Base-by-base conservation (phyloP, 1,140 invertebrate genomes). In the Bombus impatiens region DNA sequence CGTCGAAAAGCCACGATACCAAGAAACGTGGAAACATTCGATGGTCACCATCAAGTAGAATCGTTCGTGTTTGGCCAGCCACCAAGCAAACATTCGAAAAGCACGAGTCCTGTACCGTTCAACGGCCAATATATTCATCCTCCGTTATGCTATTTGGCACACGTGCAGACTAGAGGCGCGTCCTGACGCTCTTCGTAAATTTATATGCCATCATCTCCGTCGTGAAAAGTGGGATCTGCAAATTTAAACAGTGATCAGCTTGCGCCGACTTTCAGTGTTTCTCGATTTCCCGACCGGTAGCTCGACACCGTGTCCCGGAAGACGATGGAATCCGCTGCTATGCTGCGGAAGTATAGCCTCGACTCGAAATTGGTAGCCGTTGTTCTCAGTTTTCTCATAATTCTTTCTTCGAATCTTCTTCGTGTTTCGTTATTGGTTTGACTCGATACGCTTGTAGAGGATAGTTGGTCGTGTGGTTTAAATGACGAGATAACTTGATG, bases 301-400 rank as follows among this genome's bases (percentile, higher is more conserved):
- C 40, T 15, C 28, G 44, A 65, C 62, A 53, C 44, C 18, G 59
- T 22, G 35, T 44, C 12, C 1, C n/a, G 47, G 25, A 78, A 84
- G 68, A 4, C 25, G 28, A 83, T 32, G 37, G 42, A 57, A 44
- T 42, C 6, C 3, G 18, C 74, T n/a, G 22, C 71, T 35, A 92
- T 87, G 84, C 68, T 89, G 80, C 88, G 92, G 62, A 93, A 93
- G 85, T 92, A 88, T 81, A 93, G 93, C 59, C 88, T 92, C 15
- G 93, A 93, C 57, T 93, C 92, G n/a, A 89, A 78, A 81, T 92
- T 93, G 92, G 92, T 93, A 92, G 47, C 22, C 44, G 8, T 0
- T 10, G 15, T n/a, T 8, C 1, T 25, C 59, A 18, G 1, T 1
- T 3, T 37, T 12, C 35, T 12, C 32, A 0, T n/a, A 32, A 32